Conservation (phyloP, 2,797 vertebrate species). For the Sylvia borin region DNA sequence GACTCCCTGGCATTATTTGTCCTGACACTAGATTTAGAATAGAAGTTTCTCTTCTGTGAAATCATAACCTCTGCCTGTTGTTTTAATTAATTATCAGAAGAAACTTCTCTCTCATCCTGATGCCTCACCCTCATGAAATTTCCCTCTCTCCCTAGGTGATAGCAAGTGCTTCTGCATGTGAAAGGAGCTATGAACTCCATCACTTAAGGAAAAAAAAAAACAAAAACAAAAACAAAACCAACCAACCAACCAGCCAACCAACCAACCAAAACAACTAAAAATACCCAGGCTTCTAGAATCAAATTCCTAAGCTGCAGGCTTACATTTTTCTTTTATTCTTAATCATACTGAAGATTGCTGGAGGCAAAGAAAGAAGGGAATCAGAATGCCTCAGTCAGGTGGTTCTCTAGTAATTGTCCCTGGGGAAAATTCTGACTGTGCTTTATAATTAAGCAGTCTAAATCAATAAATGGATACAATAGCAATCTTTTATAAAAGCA, state of each 20-base stretch:
- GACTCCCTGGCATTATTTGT: background rate
- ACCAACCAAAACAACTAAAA: background rate
- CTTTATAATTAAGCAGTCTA: background rate
- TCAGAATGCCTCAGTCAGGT: background rate
- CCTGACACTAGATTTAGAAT: background rate
- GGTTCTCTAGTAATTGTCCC: background rate
- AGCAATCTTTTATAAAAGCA: background rate
- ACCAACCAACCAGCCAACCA: rapidly evolving
- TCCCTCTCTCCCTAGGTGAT: background rate
- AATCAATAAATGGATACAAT: background rate
- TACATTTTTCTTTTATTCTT: background rate
- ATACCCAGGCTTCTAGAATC: background rate
- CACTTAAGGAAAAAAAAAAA: background rate
- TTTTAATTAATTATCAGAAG: background rate
- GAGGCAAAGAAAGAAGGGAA: background rate
- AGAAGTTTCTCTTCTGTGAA: background rate
- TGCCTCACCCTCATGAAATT: background rate
- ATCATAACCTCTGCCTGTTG: background rate
- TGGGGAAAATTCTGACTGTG: background rate
- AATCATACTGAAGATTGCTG: background rate
- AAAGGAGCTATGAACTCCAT: background rate
- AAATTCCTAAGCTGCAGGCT: background rate
- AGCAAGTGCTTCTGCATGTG: background rate
- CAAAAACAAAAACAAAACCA: too few species aligned
- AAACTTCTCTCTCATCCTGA: background rate